Base-by-base conservation (phyloP, 1,140 invertebrate species). In the Antheraea pernyi region DNA sequence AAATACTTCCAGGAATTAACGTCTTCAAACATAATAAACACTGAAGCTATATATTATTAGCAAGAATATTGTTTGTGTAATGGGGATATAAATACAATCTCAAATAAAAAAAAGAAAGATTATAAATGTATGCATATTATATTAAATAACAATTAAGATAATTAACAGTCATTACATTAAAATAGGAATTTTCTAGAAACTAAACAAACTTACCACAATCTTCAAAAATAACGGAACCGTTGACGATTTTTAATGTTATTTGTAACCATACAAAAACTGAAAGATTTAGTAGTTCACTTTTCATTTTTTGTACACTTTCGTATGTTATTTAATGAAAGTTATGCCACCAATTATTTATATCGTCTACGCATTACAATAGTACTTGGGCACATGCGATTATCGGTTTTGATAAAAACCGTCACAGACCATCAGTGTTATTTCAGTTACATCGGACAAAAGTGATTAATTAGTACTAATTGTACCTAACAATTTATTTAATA, bases 191-290 rank as follows among this genome's bases (percentile, higher is more conserved):
- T 53, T 53, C 46, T 53, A 53, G 11, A 16, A 36, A 13, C 8
- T 37, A 30, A 30, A 16, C 11, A 16, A 16, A 80, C 82, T 83
- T 76, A 86, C 84, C 84, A 71, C 84, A 86, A 65, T 84, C 84
- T 76, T 83, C 75, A 70, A 85, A 86, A 39, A 79, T 61, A 22
- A 86, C 83, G 36, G 77, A 74, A 66, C 78, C 75, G 65, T 67
- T 69, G 65, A 73, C 68, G 2, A 42, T 53, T 66, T 71, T 69
- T 16, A 75, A 30, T 62, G 70, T 61, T 39, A 80, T 64, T 22
- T 75, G 67, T 65, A 78, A 39, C 18, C 78, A 65, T 22, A 82
- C 7, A 11, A 42, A 64, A 19, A 70, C 59, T 59, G 46, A 7
- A 48, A 65, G 58, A 62, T 67, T 62, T 46, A 63, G 16, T 30